Percentiles rank a stretch among this genome's conserved stretches.
Evolutionary conservation across 1,140 invertebrate species (phyloP).

Genomic region (Ruditapes philippinarum): DNA sequence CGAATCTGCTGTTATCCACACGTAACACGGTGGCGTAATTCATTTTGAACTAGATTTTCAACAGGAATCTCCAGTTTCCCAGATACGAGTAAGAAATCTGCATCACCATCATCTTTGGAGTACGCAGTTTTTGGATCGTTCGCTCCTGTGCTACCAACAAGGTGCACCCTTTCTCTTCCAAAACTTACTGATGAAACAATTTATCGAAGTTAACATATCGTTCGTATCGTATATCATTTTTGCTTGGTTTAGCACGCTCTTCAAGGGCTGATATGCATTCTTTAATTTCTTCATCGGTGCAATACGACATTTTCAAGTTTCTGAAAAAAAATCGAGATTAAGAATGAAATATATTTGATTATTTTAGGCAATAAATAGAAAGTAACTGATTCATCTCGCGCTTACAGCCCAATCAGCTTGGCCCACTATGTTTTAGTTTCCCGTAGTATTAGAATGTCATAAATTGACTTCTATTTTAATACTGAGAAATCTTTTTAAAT

Average conservation of each 20-base stretch:
- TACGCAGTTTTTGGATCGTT: not conserved
- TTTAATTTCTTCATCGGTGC: not conserved
- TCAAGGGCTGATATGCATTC: not conserved
- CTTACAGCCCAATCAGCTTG: no score
- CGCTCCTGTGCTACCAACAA: conserved; percentile 24
- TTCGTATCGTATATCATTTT: conserved; percentile 2
- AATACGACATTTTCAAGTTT: not conserved
- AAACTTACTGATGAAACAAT: not conserved
- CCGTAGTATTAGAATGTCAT: no score
- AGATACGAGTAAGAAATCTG: conserved; percentile 12
- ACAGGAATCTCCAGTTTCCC: not conserved
- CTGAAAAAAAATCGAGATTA: no score
- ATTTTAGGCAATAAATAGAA: no score
- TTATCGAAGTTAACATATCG: not conserved
- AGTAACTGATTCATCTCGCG: no score
- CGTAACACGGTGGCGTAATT: not conserved
- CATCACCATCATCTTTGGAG: conserved; percentile 29
- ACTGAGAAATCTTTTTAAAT: no score
- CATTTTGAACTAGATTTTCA: not conserved
- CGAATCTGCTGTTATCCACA: not conserved
- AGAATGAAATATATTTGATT: no score
- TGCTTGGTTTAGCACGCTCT: not conserved
- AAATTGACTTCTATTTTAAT: no score
- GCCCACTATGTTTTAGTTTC: no score
- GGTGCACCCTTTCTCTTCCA: not conserved